phyloP scores from a whole-genome alignment of 2,888 invertebrate genomes.

The Netelia virgata region DNA sequence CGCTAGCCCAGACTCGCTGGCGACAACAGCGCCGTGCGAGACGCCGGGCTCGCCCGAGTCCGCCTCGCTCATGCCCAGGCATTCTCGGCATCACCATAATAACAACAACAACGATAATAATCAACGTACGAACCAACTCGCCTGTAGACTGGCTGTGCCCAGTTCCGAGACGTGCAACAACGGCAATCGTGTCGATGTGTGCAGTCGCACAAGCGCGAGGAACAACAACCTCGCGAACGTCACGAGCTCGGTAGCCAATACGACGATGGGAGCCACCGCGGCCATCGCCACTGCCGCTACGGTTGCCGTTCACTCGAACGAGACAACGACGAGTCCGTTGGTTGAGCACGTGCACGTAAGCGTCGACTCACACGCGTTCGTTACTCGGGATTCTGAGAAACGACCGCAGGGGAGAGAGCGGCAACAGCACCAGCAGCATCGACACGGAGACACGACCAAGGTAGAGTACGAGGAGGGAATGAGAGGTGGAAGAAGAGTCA shows the following conservation, averaged over 20 bases:
- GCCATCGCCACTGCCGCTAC: constrained; percentile 68
- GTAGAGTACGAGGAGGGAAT: constrained; percentile 59
- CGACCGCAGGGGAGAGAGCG: constrained; percentile 70
- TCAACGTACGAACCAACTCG: constrained; percentile 55
- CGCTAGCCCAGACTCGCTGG: constrained; percentile 81
- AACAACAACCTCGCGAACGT: constrained; percentile 42
- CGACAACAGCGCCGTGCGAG: constrained; percentile 83
- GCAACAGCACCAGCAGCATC: constrained; percentile 49
- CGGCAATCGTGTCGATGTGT: constrained; percentile 38
- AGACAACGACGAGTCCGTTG: constrained; percentile 73
- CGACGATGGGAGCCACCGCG: constrained; percentile 63
- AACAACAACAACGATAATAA: constrained; percentile 60
- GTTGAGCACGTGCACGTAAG: constrained; percentile 72
- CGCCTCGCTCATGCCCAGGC: constrained; percentile 59
- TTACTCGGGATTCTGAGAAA: constrained; percentile 75
- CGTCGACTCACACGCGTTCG: constrained; percentile 72
- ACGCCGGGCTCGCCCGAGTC: constrained; percentile 73
- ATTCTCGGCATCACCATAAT: constrained; percentile 67
- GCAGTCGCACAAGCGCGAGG: constrained; percentile 40
- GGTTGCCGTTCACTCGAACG: constrained; percentile 75
- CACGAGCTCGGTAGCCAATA: constrained; percentile 60
- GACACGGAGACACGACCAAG: constrained; percentile 52
- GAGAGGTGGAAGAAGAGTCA: constrained; percentile 50
- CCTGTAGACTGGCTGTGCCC: constrained; percentile 29
- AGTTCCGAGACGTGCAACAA: constrained; percentile 47